Evolutionary conservation across 2,888 invertebrate species (phyloP), one percentile per base, ranked within the genome.

Genomic region (Theretra japonica): DNA sequence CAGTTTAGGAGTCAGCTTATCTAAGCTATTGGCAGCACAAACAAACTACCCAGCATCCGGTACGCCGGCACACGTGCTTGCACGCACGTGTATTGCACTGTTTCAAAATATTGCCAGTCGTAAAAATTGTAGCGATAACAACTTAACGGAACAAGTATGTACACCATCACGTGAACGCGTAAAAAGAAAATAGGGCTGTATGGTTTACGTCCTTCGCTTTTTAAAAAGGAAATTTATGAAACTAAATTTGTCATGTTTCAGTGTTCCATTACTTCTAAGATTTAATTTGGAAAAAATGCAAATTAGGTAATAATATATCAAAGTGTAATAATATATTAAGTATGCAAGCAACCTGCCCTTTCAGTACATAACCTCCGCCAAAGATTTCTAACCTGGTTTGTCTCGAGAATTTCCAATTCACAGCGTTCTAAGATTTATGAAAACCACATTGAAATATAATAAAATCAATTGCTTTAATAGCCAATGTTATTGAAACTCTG

Each of bases 51-150:
- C 69, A 59, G 75, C 79, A 77, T 82, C 83, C 83, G 82, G 80
- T 76, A 50, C 50, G 73, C 15, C n/a, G 30, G n/a, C 70, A 72
- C 85, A 84, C 85, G 84, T 83, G 85, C 75, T 75, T n/a, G 28
- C 23, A 68, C 74, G 65, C 80, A 82, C 79, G 82, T 83, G 81
- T 80, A 78, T 70, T 50, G 56, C 56, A 75, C 76, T 73, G 78
- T 81, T 83, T 84, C 81, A 80, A 85, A 84, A 84, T 84, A 84
- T 81, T 78, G 76, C 76, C 74, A 82, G 77, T 83, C 85, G 84
- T 85, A 83, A 84, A 83, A 83, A 82, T 75, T 73, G 69, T 75
- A 73, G 71, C 71, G 71, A 73, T 71, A 71, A 57, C 69, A 69
- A 21, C 41, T 21, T 48, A 57, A 69, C 69, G 69, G 58, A 58